phyloP scores from a whole-genome alignment of 2,113 vertebrate species.

The Tichodroma muraria region DNA sequence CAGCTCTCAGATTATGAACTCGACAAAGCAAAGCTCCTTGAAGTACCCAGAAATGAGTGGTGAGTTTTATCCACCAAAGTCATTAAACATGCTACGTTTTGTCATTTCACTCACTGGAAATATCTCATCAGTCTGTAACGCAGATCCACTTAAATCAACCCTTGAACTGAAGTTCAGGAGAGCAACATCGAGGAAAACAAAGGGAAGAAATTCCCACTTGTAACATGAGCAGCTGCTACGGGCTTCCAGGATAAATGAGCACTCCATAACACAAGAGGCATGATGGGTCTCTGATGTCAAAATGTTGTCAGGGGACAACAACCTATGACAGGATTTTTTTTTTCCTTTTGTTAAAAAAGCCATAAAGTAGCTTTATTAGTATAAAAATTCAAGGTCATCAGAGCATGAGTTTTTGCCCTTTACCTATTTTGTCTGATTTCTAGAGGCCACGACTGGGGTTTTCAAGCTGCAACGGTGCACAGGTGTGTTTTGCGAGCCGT shows the following conservation, averaged over 20 bases:
- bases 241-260: constrained; percentile 51
- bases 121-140: neutral
- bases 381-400: constrained; percentile 16
- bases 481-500: neutral
- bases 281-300: constrained; percentile 19
- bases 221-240: constrained; percentile 48
- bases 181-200: neutral
- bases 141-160: constrained; percentile 42
- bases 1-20: neutral
- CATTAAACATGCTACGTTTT: neutral
- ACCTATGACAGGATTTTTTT: neutral
- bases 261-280: constrained; percentile 14
- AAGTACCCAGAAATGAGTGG: neutral
- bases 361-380: neutral
- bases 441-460: neutral
- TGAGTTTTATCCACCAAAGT: neutral
- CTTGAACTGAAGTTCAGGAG: constrained; percentile 2
- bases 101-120: neutral
- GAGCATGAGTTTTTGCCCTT: neutral
- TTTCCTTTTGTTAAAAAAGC: neutral
- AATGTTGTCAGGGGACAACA: constrained; percentile 6
- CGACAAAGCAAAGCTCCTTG: neutral
- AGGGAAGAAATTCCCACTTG: constrained; percentile 57
- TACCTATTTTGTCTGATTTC: neutral
- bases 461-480: rapidly evolving